Conservation (phyloP, 2,113 vertebrate species). For the Ornithorhynchus anatinus region DNA sequence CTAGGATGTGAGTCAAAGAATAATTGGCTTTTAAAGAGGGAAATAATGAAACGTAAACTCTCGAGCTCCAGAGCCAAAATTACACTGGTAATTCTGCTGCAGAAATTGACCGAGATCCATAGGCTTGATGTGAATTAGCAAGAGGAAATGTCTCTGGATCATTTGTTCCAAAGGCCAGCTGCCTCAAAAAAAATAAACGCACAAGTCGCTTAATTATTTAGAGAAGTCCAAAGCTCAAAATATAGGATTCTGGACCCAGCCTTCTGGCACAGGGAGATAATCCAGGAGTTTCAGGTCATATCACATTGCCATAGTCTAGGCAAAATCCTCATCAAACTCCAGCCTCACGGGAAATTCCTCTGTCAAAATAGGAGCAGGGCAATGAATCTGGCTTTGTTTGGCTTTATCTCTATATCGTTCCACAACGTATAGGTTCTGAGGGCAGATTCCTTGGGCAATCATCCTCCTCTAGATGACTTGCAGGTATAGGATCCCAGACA, state of each 20-base stretch:
- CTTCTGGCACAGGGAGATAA: not conserved
- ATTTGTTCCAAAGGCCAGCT: slow-evolving; percentile 60
- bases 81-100: slow-evolving; percentile 52
- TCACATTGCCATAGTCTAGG: not conserved
- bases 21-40: slow-evolving; percentile 6
- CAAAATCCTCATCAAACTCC: not conserved
- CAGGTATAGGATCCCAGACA: too few relatives aligned
- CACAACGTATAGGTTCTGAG: too few relatives aligned
- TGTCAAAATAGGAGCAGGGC: too few relatives aligned
- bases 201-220: slow-evolving; percentile 28
- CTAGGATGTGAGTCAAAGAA: slow-evolving; percentile 30
- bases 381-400: not conserved
- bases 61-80: slow-evolving; percentile 46
- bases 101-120: slow-evolving; percentile 41
- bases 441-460: too few relatives aligned
- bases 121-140: slow-evolving; percentile 57
- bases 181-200: slow-evolving; percentile 15
- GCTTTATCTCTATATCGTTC: not conserved
- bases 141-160: slow-evolving; percentile 65
- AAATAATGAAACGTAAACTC: slow-evolving; percentile 42
- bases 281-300: not conserved
- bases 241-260: slow-evolving; percentile 4
- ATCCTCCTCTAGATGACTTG: too few relatives aligned
- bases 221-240: not conserved
- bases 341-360: too few relatives aligned